A percentile compares a stretch with the other conserved stretches of the same genome.
Conservation (phyloP, 2,888 invertebrate genomes). For the Holacanthella duospinosa region DNA sequence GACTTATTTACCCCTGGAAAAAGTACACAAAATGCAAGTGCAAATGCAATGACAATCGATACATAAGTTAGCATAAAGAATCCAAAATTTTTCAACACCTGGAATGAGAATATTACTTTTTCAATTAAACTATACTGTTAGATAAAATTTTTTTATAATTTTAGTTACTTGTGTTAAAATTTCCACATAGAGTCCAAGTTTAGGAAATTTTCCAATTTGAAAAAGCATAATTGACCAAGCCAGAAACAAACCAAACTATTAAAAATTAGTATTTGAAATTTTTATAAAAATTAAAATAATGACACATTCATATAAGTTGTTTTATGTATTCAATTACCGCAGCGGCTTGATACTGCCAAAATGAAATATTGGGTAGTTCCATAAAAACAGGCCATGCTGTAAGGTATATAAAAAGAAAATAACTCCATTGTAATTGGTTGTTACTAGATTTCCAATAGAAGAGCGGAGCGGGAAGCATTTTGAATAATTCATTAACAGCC, state of each 20-base stretch:
- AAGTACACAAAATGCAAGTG: conserved; percentile 32
- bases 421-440: conserved; percentile 29
- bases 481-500: conserved; percentile 34
- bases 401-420: conserved; percentile 33
- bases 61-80: conserved; percentile 36
- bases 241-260: conserved; percentile 30
- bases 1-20: conserved; percentile 30
- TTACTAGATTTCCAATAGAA: conserved; percentile 30
- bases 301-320: background rate
- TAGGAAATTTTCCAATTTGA: conserved; percentile 35
- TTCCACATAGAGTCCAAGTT: conserved; percentile 33
- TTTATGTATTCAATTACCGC: conserved; percentile 1
- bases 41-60: conserved; percentile 33
- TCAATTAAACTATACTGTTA: background rate
- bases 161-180: conserved; percentile 28
- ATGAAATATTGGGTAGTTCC: conserved; percentile 29
- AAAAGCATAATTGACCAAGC: conserved; percentile 34
- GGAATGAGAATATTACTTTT: background rate
- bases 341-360: conserved; percentile 35
- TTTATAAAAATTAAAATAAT: background rate
- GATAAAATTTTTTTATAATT: background rate
- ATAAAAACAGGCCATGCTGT: conserved; percentile 36
- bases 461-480: conserved; percentile 32
- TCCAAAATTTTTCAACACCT: conserved; percentile 34
- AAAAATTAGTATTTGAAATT: conserved; percentile 7